Evolutionary conservation across 2,113 vertebrate genomes (phyloP).

Genomic region (Notarius quadriscutis): DNA sequence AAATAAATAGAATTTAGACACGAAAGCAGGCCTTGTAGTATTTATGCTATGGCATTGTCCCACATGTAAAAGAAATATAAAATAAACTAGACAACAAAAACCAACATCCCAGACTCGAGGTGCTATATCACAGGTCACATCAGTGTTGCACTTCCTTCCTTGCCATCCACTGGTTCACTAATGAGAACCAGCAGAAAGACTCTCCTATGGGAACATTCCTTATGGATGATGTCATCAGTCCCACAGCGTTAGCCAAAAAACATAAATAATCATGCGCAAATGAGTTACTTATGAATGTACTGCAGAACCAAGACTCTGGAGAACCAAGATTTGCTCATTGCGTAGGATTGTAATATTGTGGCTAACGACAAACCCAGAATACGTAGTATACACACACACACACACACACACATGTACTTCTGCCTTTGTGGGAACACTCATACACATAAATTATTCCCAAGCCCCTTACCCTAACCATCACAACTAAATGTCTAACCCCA

Average conservation of each 20-base stretch:
- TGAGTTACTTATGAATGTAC: neutral
- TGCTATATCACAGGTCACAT: constrained; percentile 15
- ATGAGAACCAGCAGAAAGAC: constrained; percentile 64
- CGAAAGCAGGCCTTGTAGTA: neutral
- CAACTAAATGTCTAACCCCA: no score
- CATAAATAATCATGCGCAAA: constrained; percentile 34
- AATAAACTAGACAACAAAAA: neutral
- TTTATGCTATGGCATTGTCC: neutral
- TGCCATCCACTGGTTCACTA: constrained; percentile 48
- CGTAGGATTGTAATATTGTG: neutral
- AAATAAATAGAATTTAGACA: neutral
- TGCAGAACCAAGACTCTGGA: neutral
- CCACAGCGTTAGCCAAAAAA: constrained; percentile 43
- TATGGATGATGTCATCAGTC: constrained; percentile 62
- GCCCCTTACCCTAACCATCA: no score
- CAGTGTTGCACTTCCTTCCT: constrained; percentile 15
- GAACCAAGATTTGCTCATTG: neutral
- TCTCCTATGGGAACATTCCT: constrained; percentile 60
- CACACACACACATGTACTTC: neutral
- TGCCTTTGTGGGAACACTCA: neutral
- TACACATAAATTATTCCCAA: no score
- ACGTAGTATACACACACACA: neutral
- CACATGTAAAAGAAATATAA: neutral
- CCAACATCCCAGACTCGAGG: neutral
- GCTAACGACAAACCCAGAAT: neutral